Evolutionary conservation across 2,113 vertebrate species (phyloP).

Genomic region (Synodontis membranacea): DNA sequence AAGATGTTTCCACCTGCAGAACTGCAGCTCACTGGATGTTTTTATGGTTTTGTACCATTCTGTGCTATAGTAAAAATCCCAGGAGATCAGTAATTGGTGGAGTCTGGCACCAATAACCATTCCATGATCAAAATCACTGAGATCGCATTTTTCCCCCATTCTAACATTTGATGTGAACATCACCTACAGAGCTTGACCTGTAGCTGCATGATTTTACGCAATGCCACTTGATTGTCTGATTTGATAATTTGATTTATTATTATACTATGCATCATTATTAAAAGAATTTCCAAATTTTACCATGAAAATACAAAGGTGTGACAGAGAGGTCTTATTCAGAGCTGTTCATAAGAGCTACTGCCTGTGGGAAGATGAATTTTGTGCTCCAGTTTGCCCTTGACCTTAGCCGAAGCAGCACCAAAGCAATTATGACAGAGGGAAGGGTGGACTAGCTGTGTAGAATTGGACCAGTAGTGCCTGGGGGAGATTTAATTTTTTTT

Average conservation of each 20-base stretch:
- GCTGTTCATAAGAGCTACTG: slow-evolving; percentile 6
- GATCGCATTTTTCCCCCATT: not conserved
- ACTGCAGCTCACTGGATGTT: not conserved
- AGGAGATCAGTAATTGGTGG: not conserved
- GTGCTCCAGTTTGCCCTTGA: not conserved
- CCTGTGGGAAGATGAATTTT: not conserved
- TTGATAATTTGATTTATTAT: too few species aligned
- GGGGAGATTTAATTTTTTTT: not conserved
- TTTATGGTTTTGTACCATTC: not conserved
- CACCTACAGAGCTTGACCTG: not conserved
- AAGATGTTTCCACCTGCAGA: not conserved
- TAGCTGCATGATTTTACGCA: not conserved
- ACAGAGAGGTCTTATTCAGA: not conserved
- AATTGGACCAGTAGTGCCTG: not conserved
- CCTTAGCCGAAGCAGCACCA: not conserved
- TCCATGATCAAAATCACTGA: not conserved
- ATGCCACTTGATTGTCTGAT: not conserved
- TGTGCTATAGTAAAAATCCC: not conserved
- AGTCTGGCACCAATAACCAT: not conserved
- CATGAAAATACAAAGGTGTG: not conserved
- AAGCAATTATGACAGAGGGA: not conserved
- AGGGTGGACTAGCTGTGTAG: not conserved
- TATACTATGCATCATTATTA: too few species aligned
- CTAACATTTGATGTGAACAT: not conserved
- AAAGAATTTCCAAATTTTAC: not conserved